phyloP scores from a whole-genome alignment of 2,888 invertebrate genomes.

The Panzeria rudis region DNA sequence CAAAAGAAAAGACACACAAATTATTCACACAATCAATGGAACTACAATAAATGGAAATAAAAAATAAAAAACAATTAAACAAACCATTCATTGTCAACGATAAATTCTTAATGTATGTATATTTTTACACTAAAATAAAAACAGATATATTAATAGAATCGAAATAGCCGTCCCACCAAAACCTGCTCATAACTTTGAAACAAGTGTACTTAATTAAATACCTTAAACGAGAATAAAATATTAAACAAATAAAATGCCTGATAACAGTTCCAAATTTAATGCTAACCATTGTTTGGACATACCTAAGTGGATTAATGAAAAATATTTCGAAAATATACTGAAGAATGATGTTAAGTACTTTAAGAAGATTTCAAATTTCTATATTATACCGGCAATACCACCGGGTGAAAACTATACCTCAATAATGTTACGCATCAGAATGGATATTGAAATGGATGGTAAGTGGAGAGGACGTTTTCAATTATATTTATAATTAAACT shows the following conservation, averaged over 20 bases:
- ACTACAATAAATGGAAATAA: slow-evolving; percentile 46
- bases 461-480: slow-evolving; percentile 24
- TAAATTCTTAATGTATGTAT: slow-evolving; percentile 23
- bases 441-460: slow-evolving; percentile 82
- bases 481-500: not conserved
- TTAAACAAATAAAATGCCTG: slow-evolving; percentile 60
- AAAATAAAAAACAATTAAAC: slow-evolving; percentile 2
- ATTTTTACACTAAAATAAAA: not conserved
- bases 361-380: slow-evolving; percentile 78
- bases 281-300: slow-evolving; percentile 72
- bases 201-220: slow-evolving; percentile 37
- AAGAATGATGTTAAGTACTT: slow-evolving; percentile 77
- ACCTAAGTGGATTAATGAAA: slow-evolving; percentile 79
- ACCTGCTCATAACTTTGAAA: not conserved
- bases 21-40: slow-evolving; percentile 45
- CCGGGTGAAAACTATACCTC: slow-evolving; percentile 82
- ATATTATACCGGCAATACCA: slow-evolving; percentile 79
- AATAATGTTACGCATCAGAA: slow-evolving; percentile 79
- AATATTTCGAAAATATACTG: slow-evolving; percentile 79
- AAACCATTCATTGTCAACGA: slow-evolving; percentile 22
- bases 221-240: not conserved
- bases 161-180: not conserved
- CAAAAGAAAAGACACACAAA: not conserved
- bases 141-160: slow-evolving; percentile 15
- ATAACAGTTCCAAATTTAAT: slow-evolving; percentile 72